A percentile compares a stretch with the other conserved stretches of the same genome.
Evolutionary conservation across 2,888 invertebrate species (phyloP).

Genomic region (Spodoptera exigua): DNA sequence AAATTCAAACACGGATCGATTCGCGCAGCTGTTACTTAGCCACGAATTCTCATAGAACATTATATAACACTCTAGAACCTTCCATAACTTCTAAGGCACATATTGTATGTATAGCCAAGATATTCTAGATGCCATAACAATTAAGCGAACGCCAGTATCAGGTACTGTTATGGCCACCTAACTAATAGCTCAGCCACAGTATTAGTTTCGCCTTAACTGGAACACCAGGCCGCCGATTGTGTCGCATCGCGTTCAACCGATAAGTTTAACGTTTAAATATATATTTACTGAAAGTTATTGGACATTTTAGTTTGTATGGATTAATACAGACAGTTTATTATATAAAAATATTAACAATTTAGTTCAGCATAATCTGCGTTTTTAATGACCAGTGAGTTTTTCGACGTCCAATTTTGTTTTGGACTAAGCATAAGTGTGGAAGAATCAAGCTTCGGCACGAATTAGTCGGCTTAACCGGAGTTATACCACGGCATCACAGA

Average conservation of each 20-base stretch:
- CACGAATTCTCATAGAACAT: neutral
- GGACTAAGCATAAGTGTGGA: no score
- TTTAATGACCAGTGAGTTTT: no score
- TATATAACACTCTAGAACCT: neutral
- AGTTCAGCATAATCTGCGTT: no score
- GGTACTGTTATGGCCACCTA: slow-evolving; percentile 27
- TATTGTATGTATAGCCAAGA: slow-evolving; percentile 10
- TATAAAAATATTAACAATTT: no score
- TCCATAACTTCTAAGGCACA: neutral
- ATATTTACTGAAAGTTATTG: neutral
- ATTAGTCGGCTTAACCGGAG: no score
- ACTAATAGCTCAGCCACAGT: slow-evolving; percentile 46
- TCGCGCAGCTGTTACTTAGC: no score
- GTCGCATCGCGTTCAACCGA: slow-evolving; percentile 10
- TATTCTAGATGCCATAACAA: slow-evolving; percentile 45
- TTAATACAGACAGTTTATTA: no score
- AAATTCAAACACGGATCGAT: no score
- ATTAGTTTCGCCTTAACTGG: slow-evolving; percentile 37
- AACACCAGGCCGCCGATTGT: slow-evolving; percentile 11
- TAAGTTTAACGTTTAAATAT: slow-evolving; percentile 17
- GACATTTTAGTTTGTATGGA: no score
- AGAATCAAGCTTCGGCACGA: no score
- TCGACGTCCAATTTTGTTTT: no score
- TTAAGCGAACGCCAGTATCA: slow-evolving; percentile 41
- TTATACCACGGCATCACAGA: no score